Evolutionary conservation across 2,888 invertebrate genomes (phyloP), one percentile per base, ranked within the genome.

Genomic region (Polyploca ridens): DNA sequence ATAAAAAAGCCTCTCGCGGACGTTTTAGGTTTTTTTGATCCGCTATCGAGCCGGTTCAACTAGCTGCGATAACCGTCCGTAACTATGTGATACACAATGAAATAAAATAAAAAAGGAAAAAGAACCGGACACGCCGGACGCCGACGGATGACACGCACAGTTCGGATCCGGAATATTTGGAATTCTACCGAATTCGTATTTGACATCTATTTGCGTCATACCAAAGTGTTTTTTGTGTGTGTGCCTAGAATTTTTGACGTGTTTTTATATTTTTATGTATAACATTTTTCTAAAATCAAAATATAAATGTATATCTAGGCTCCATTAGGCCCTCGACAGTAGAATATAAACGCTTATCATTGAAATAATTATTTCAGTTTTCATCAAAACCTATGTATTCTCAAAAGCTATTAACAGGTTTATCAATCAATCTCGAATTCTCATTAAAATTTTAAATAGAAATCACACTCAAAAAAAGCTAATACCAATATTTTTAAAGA

Each of bases 21-120:
- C 66, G 64, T 68, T 75, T 71, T 67, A 72, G 71, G 69, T 70
- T 76, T 65, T 27, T 70, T 66, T 62, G 69, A 67, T 71, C 64
- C 63, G 62, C 66, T 63, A 68, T 73, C 63, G 66, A 60, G 66
- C 66, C 62, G 41, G 66, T 66, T 71, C 60, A 60, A 4, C n/a
- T 35, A 38, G 60, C 11, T 33, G 35, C 33, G 57, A 54, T 72
- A 66, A 68, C 69, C 68, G 71, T 63, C 65, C 65, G 54, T 71
- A 73, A 75, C 76, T 69, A 71, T 66, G 68, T 64, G 62, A 72
- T 76, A 69, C 67, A 73, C 70, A 75, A 75, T 77, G 72, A 77
- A 77, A 77, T 77, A 75, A 74, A 77, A 54, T 19, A 74, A 74
- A 61, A 61, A 61, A 16, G 38, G 27, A 27, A n/a, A 38, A 16